phyloP scores from a whole-genome alignment of 2,113 vertebrate genomes.

The Toxotes chatareus region DNA sequence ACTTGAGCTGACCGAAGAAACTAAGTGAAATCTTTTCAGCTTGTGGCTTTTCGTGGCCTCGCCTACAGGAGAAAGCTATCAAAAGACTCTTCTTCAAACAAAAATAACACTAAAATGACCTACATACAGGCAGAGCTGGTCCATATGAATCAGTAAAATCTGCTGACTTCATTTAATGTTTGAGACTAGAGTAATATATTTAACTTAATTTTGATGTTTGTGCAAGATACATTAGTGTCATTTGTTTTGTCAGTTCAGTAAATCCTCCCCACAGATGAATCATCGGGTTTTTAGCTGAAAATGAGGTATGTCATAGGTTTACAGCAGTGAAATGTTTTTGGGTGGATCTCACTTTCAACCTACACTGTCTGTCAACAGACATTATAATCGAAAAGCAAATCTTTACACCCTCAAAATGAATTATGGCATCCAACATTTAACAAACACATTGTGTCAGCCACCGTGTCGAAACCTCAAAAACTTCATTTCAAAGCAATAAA shows the following conservation, averaged over 20 bases:
- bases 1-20: neutral
- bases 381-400: neutral
- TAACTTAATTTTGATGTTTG: too few species aligned
- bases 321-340: neutral
- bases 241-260: neutral
- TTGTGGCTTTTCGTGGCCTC: neutral
- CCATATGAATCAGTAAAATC: neutral
- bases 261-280: too few species aligned
- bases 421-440: neutral
- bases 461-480: neutral
- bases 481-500: neutral
- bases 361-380: neutral
- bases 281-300: neutral
- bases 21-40: neutral
- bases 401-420: neutral
- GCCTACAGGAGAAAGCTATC: neutral
- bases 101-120: neutral
- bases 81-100: neutral
- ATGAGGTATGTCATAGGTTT: too few species aligned
- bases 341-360: neutral
- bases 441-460: neutral
- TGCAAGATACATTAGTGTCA: neutral
- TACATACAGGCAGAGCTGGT: neutral
- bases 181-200: neutral
- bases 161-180: neutral